phyloP scores from a whole-genome alignment of 1,140 invertebrate species.

The Pogonus chalceus region DNA sequence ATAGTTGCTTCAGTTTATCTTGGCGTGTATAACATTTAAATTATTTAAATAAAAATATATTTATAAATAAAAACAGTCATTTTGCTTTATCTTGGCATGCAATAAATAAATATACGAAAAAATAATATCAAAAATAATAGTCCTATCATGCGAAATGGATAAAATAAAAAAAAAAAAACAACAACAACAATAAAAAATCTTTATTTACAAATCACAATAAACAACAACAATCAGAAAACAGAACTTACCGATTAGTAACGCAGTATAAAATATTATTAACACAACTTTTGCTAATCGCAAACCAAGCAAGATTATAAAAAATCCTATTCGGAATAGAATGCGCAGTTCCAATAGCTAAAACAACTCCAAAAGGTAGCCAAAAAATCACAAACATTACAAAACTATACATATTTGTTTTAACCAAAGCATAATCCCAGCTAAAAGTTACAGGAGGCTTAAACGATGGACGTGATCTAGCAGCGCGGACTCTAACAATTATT shows the following conservation, averaged over 20 bases:
- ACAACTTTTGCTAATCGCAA: conserved; percentile 58
- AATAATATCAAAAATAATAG: too few species aligned
- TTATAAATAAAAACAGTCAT: too few species aligned
- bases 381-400: conserved; percentile 51
- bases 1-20: too few species aligned
- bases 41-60: too few species aligned
- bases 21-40: too few species aligned
- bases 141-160: too few species aligned
- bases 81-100: too few species aligned
- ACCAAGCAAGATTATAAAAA: conserved; percentile 56
- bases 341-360: conserved; percentile 42
- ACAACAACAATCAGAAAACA: too few species aligned
- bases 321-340: conserved; percentile 38
- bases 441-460: conserved; percentile 55
- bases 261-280: conserved; percentile 59
- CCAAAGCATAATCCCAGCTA: conserved; percentile 50
- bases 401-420: conserved; percentile 54
- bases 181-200: too few species aligned
- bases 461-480: conserved; percentile 37
- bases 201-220: too few species aligned
- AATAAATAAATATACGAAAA: too few species aligned
- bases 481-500: conserved; percentile 36
- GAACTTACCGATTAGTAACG: conserved; percentile 39
- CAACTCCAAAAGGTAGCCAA: conserved; percentile 58
- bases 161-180: too few species aligned